Evolutionary conservation across 2,888 invertebrate genomes (phyloP).

Genomic region (Nomada lathburiana): DNA sequence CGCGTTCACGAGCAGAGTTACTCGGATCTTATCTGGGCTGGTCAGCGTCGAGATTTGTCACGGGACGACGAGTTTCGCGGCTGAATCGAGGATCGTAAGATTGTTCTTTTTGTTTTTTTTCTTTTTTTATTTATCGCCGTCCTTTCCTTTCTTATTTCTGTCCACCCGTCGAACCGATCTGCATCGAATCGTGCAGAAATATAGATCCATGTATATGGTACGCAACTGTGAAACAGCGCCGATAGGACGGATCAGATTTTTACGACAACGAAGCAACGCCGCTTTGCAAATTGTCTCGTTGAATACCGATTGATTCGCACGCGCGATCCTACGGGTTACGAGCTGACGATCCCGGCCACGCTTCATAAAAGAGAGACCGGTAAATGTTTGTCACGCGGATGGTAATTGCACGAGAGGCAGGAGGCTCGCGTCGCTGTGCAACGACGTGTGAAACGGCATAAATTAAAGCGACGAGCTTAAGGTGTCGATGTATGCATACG

Average conservation of each 20-base stretch:
- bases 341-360: slow-evolving; percentile 21
- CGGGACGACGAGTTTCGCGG: slow-evolving; percentile 29
- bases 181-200: too few species aligned
- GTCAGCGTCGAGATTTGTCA: slow-evolving; percentile 34
- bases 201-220: neutral
- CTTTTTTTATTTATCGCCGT: neutral
- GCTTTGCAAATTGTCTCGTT: slow-evolving; percentile 7
- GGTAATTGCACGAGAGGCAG: slow-evolving; percentile 39
- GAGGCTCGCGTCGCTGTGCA: slow-evolving; percentile 41
- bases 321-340: neutral
- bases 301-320: neutral
- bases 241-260: neutral
- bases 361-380: slow-evolving; percentile 46
- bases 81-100: slow-evolving; percentile 12
- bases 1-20: slow-evolving; percentile 37
- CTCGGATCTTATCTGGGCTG: slow-evolving; percentile 41
- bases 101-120: neutral
- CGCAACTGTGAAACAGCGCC: neutral
- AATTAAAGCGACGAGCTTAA: slow-evolving; percentile 48
- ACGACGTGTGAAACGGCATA: slow-evolving; percentile 43
- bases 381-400: slow-evolving; percentile 57
- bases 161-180: neutral
- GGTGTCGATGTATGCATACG: slow-evolving; percentile 15
- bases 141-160: neutral
- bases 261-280: neutral